A percentile compares a stretch with the other conserved stretches of the same genome.
Evolutionary conservation across 92 coral and sea anemone genomes (phyloP).

Genomic region (Epizoanthus fatuus): DNA sequence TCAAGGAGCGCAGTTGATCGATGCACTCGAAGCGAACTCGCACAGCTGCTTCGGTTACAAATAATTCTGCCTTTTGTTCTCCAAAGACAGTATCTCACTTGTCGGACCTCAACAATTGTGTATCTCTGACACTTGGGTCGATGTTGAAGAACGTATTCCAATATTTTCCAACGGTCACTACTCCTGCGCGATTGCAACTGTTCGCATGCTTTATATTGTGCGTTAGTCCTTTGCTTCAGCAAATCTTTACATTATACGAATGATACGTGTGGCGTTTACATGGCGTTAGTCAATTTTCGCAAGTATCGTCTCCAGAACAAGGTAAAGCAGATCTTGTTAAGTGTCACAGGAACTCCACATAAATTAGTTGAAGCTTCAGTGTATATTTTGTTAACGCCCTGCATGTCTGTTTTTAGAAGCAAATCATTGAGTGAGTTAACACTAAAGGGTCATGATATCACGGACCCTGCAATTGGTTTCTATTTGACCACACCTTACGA

Average conservation of each 20-base stretch:
- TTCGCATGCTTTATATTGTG: not conserved
- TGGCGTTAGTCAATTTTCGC: not conserved
- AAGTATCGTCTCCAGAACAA: no score
- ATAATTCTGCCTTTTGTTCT: no score
- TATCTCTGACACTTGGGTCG: not conserved
- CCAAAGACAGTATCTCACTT: no score
- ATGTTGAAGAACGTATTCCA: not conserved
- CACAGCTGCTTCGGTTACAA: no score
- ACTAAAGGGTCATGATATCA: conserved; percentile 30
- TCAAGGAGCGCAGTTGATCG: not conserved
- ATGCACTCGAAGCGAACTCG: no score
- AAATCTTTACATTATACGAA: not conserved
- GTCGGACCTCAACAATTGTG: not conserved
- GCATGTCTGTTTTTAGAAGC: conserved; percentile 3
- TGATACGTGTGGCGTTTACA: not conserved
- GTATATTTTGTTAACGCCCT: conserved; percentile 26
- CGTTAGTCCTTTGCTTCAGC: not conserved
- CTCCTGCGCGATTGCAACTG: not conserved
- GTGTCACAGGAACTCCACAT: not conserved
- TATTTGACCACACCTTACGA: no score
- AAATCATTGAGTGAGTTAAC: conserved; percentile 28
- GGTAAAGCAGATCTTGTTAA: not conserved
- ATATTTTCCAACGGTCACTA: not conserved
- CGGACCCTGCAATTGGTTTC: no score
- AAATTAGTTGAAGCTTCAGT: not conserved